Conservation (phyloP, 2,113 vertebrate species). For the Sander lucioperca region DNA sequence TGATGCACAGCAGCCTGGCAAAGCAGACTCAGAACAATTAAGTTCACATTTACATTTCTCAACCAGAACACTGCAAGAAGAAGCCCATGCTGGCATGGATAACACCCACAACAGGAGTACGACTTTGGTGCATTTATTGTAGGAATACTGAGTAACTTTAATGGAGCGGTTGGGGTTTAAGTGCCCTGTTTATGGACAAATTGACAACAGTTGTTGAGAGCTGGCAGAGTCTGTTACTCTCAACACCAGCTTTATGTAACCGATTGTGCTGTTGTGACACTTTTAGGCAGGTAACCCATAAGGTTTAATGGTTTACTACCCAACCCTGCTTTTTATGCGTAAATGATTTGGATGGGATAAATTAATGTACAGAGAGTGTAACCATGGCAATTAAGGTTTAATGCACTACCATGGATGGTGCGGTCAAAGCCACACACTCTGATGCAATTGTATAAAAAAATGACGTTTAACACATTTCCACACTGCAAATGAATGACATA, state of each 20-base stretch:
- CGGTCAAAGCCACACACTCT: neutral
- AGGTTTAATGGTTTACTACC: constrained; percentile 27
- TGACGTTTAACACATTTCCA: neutral
- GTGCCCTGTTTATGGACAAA: constrained; percentile 54
- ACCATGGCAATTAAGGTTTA: neutral
- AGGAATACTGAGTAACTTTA: constrained; percentile 40
- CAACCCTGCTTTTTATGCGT: neutral
- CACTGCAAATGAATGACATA: neutral
- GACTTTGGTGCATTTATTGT: constrained; percentile 1
- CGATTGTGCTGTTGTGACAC: constrained; percentile 30
- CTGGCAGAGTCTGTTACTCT: constrained; percentile 32
- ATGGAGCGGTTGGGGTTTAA: constrained; percentile 54
- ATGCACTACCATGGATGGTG: neutral
- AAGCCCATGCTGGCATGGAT: neutral
- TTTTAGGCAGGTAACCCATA: constrained; percentile 28
- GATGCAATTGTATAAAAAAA: neutral
- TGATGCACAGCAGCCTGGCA: no score
- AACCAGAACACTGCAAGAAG: neutral
- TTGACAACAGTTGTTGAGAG: constrained; percentile 46
- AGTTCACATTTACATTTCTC: no score
- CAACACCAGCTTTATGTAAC: constrained; percentile 14
- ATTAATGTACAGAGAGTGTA: neutral
- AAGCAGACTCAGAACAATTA: no score
- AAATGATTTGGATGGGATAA: constrained; percentile 20
- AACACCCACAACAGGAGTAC: constrained; percentile 13